Base-by-base conservation (phyloP, 2,113 vertebrate genomes). In the Neogobius melanostomus region DNA sequence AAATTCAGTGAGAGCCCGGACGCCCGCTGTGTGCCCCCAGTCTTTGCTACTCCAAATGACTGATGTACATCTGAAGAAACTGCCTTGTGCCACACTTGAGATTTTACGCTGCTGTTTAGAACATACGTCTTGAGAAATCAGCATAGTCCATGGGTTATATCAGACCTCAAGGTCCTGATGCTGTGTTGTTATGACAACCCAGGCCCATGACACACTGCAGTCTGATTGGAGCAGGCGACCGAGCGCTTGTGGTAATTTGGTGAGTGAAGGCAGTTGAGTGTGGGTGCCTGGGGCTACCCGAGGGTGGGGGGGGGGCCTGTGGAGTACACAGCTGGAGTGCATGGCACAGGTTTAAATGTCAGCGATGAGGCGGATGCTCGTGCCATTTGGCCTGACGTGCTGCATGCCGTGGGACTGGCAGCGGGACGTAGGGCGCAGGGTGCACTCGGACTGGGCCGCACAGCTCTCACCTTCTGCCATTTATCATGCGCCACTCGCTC, bases 281-380 rank as follows among this genome's bases (percentile, higher is more conserved):
- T 69, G 46, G 50, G 80, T 48, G 64, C 79, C 76, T 66, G 68
- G 70, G 69, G 81, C 65, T 61, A 64, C 65, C 48, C 65, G 66
- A 62, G 79, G 70, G 43, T 72, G 59, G 64, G 68, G 42, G 53
- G 67, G 42, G 53, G 67, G 51, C 75, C 79, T 74, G 66, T 14
- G 49, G 77, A 76, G 82, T 82, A 85, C 89, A 88, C 91, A 93
- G 90, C 91, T 93, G 92, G 91, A 86, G 84, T 77, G 61, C 70
- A 76, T 85, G 82, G 87, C 89, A 85, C 80, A 85, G 82, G 88
- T 88, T 92, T 88, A 93, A 93, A 93, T 93, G 91, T 92, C 92
- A 93, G 79, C 69, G 70, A 84, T 85, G 85, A 87, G 87, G 88
- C 83, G 87, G 75, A 82, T 64, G 76, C 69, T 51, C 81, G 48